A percentile compares a stretch with the other conserved stretches of the same genome.
Conservation (phyloP, 2,888 invertebrate species). For the Rotaria socialis region DNA sequence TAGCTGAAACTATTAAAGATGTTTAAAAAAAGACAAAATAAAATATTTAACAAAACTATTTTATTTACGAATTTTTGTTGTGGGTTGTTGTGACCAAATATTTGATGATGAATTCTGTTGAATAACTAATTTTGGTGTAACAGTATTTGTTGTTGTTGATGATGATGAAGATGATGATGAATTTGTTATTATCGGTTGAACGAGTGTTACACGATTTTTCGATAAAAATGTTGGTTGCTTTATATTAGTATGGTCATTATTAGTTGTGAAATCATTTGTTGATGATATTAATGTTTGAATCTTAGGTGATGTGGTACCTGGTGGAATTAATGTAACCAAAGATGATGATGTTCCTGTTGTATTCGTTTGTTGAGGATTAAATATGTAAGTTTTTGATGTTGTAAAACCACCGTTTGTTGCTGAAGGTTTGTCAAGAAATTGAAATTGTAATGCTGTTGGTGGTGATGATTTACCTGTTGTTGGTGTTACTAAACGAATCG, state of each 20-base stretch:
- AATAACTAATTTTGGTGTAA: conserved; percentile 25
- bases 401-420: neutral
- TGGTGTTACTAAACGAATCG: conserved; percentile 8
- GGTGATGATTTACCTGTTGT: conserved; percentile 14
- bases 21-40: neutral
- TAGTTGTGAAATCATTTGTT: neutral
- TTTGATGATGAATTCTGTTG: neutral
- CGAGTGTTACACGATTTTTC: neutral
- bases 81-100: neutral
- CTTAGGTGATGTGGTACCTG: neutral
- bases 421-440: conserved; percentile 17
- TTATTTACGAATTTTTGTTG: conserved; percentile 14
- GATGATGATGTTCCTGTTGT: neutral
- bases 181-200: conserved; percentile 6
- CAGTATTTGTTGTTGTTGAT: neutral
- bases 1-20: neutral
- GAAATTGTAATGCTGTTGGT: conserved; percentile 25
- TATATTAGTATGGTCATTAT: neutral
- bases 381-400: neutral
- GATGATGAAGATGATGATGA: neutral
- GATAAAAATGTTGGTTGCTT: neutral
- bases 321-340: neutral
- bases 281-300: conserved; percentile 32
- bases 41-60: neutral
- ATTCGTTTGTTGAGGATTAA: conserved; percentile 16